These are phyloP conservation scores for Brachionus rubens DNA, from an alignment of 1,140 invertebrate species.

Conservation along the genomic window DNA sequence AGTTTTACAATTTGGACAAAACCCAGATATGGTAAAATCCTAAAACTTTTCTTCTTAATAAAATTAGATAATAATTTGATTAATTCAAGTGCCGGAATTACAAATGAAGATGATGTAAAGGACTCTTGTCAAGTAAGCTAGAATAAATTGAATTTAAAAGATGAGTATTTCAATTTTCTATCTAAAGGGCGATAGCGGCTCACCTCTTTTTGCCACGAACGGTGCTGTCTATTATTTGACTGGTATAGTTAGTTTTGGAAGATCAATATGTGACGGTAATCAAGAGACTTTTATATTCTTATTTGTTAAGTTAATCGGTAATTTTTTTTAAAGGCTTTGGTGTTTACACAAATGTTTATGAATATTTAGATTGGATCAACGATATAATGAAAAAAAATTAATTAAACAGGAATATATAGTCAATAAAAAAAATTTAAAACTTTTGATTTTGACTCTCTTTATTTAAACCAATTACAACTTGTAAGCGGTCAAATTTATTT, in stretches of 20 bases:
- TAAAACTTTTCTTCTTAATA: not conserved
- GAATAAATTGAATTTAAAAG: too few relatives aligned
- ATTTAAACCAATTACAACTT: too few relatives aligned
- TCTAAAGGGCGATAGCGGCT: conserved; percentile 28
- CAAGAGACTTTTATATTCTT: too few relatives aligned
- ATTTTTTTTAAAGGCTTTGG: not conserved
- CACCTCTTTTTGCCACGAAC: not conserved
- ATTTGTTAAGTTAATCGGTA: too few relatives aligned
- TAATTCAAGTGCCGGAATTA: not conserved
- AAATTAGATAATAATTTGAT: not conserved
- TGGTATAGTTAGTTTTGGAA: not conserved
- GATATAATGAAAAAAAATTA: not conserved
- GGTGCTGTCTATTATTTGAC: not conserved
- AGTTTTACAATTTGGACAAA: conserved; percentile 4
- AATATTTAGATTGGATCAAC: conserved; percentile 2
- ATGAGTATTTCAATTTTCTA: too few relatives aligned
- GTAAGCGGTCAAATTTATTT: too few relatives aligned
- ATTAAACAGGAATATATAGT: not conserved
- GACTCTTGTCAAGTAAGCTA: conserved; percentile 22
- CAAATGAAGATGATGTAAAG: not conserved
- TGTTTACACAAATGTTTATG: conserved; percentile 9
- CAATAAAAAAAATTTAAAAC: not conserved
- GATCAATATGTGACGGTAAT: not conserved
- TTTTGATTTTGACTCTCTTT: too few relatives aligned
- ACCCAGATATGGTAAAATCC: conserved; percentile 10